phyloP scores from a whole-genome alignment of 92 coral and sea anemone species.

The Scolanthus callimorphus region DNA sequence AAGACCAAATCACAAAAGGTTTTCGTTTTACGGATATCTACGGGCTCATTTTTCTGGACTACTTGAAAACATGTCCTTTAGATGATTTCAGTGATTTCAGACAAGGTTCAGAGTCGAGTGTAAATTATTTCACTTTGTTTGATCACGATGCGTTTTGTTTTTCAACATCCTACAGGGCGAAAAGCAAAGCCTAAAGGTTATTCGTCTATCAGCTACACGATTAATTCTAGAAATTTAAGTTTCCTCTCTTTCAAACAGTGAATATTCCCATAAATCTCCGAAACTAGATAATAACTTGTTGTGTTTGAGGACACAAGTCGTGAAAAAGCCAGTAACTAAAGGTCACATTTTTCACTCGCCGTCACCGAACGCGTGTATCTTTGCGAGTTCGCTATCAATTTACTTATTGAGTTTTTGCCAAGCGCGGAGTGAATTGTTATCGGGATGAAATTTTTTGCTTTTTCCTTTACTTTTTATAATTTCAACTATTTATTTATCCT shows the following conservation, averaged over 20 bases:
- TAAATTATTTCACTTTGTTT: too few relatives aligned
- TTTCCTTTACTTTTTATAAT: neutral
- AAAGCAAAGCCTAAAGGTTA: neutral
- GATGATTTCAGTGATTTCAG: too few relatives aligned
- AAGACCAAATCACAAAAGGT: too few relatives aligned
- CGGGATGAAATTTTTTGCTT: neutral
- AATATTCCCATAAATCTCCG: neutral
- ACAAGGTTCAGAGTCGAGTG: too few relatives aligned
- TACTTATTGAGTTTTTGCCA: neutral
- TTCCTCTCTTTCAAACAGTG: neutral
- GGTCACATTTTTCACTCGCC: neutral
- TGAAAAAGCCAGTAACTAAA: neutral
- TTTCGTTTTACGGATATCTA: too few relatives aligned
- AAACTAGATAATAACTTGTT: too few relatives aligned
- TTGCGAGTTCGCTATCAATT: neutral
- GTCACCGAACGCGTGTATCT: neutral
- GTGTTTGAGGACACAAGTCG: too few relatives aligned
- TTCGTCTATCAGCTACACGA: neutral
- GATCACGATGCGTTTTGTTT: neutral
- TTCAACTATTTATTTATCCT: neutral
- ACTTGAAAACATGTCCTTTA: too few relatives aligned
- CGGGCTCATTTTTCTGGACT: too few relatives aligned
- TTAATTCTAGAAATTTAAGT: neutral
- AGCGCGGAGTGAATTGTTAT: neutral
- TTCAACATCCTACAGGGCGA: conserved; percentile 4